Evolutionary conservation across 2,888 invertebrate genomes (phyloP).

Genomic region (Tetheella fluctuosa): DNA sequence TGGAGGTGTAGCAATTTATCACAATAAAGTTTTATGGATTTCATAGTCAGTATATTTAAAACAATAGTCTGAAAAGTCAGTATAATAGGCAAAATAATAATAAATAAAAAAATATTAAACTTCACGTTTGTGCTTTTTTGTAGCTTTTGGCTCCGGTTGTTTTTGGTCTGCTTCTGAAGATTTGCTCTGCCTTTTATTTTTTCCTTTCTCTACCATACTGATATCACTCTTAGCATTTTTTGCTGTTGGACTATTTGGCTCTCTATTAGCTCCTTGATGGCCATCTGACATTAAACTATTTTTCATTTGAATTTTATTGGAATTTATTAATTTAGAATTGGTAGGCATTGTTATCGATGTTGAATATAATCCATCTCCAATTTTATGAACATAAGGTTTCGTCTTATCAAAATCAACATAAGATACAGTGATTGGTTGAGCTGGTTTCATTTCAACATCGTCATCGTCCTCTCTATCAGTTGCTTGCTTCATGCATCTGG

Average conservation of each 20-base stretch:
- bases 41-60: constrained; percentile 1
- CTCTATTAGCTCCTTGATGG: constrained; percentile 38
- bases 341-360: constrained; percentile 36
- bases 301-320: constrained; percentile 38
- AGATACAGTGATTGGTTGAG: constrained; percentile 55
- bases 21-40: neutral
- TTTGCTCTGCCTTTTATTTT: constrained; percentile 57
- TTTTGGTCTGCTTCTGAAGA: constrained; percentile 47
- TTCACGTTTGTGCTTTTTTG: constrained; percentile 67
- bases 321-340: constrained; percentile 24
- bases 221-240: constrained; percentile 46
- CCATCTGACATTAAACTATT: constrained; percentile 24
- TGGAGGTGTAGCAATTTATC: too few species aligned
- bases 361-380: constrained; percentile 49
- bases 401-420: constrained; percentile 77
- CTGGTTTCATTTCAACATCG: constrained; percentile 41
- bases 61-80: too few species aligned
- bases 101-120: neutral
- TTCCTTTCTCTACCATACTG: constrained; percentile 48
- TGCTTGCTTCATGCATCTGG: constrained; percentile 57
- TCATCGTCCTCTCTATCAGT: constrained; percentile 65
- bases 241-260: constrained; percentile 38
- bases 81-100: too few species aligned
- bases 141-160: constrained; percentile 46
- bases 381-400: constrained; percentile 60